Percentiles rank a stretch among this genome's conserved stretches.
Evolutionary conservation across 53 echinoderm and acorn worm genomes (phyloP).

Genomic region (Crossaster papposus): DNA sequence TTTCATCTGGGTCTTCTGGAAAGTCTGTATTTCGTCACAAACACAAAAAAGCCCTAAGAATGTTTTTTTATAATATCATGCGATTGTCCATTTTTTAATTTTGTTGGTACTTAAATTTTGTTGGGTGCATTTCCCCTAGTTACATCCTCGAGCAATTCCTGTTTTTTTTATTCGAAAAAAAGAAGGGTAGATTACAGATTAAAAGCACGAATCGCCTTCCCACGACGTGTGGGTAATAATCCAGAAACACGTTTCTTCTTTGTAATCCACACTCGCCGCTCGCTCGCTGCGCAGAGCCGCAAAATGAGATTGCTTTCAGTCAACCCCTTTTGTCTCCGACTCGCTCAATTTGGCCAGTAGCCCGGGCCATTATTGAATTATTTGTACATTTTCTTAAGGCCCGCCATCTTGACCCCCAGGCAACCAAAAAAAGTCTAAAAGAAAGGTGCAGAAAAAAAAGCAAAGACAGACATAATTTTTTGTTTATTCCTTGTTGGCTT

Average conservation of each 20-base stretch:
- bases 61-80: no score
- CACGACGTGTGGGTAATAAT: background rate
- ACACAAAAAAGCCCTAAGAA: no score
- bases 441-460: no score
- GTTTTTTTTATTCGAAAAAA: background rate
- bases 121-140: background rate
- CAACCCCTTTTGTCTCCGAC: background rate
- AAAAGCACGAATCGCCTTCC: background rate
- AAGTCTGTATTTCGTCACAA: no score
- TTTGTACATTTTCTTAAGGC: background rate
- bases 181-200: background rate
- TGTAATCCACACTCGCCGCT: background rate
- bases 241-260: background rate
- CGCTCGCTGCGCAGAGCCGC: background rate
- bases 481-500: no score
- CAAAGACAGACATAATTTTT: no score
- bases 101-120: background rate
- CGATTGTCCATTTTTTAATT: no score
- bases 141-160: background rate
- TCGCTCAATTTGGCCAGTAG: background rate
- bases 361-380: background rate
- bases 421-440: background rate
- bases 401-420: constrained; percentile 1
- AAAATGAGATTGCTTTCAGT: background rate
- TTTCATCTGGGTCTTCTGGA: no score